Evolutionary conservation across 2,797 vertebrate genomes (phyloP), one percentile per base, ranked within the genome.

Genomic region (Dendrocincla tyrannina): DNA sequence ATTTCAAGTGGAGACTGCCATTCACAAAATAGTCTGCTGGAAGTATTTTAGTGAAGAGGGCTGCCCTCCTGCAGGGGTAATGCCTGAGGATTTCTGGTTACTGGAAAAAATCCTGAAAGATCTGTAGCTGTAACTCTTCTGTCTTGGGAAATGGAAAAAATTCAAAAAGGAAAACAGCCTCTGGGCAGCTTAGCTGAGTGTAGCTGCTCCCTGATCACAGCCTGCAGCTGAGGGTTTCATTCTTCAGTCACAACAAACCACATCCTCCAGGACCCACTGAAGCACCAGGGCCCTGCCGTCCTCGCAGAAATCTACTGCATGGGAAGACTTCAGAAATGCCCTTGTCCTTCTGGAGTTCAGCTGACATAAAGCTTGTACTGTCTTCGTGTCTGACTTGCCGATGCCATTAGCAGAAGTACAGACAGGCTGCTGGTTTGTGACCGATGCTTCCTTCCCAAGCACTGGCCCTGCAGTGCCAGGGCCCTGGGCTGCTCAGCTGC

Each of bases 131-230:
- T 30, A 84, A 62, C n/a, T 93, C 37, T 92, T 88, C 37, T 89
- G 33, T 93, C 88, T 88, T 84, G 89, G 86, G 84, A 87, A 93
- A 86, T 86, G 5, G 6, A 25, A 39, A 46, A 46, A 46, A 46
- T 46, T 46, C 19, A 25, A 50, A 37, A 39, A 42, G 10, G 18
- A 42, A 13, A n/a, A 84, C 23, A 81, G 60, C 88, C 84, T 91
- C 88, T 90, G 92, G 93, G 73, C 82, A 91, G 83, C 81, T 95
- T 62, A 93, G 68, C 78, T 94, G 32, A 7, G 44, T 53, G 67
- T 46, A 84, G 73, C 95, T 87, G 83, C 93, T 95, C 88, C 81
- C 69, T 64, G 62, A 79, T 93, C 95, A 56, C 73, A 85, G 90
- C 73, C 85, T 84, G 76, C 88, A 94, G 83, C 85, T 78, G 81